A percentile compares a stretch with the other conserved stretches of the same genome.
These are phyloP conservation scores for Hyppa rectilinea DNA, from an alignment of 2,888 invertebrate species.

Conservation along the genomic window DNA sequence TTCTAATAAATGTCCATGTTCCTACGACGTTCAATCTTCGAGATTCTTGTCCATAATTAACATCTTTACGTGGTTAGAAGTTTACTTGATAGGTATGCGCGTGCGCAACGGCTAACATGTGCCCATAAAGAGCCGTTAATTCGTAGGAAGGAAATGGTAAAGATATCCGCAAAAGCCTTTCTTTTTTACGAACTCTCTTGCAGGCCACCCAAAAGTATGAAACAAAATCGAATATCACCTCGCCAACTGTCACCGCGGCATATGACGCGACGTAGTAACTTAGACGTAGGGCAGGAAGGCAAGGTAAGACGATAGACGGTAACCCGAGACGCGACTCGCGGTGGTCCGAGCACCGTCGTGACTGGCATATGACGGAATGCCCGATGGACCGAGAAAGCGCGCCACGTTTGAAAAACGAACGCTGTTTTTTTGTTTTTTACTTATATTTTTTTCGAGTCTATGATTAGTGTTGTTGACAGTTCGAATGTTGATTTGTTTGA, in stretches of 20 bases:
- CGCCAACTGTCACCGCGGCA: constrained; percentile 86
- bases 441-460: constrained; percentile 70
- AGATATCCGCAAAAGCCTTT: constrained; percentile 21
- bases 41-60: no score
- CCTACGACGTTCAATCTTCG: no score
- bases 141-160: neutral
- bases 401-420: constrained; percentile 85
- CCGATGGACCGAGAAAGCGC: constrained; percentile 90
- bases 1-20: no score
- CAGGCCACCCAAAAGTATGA: constrained; percentile 79
- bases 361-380: constrained; percentile 90
- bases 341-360: constrained; percentile 85
- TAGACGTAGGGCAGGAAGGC: constrained; percentile 89
- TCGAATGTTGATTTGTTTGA: constrained; percentile 49
- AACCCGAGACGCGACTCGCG: constrained; percentile 85
- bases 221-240: constrained; percentile 77
- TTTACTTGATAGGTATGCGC: no score
- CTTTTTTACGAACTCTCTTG: constrained; percentile 45
- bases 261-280: constrained; percentile 88
- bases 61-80: no score
- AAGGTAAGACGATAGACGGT: constrained; percentile 89
- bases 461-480: constrained; percentile 69
- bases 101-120: neutral
- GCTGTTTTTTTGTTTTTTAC: constrained; percentile 68
- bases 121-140: neutral